Conservation (phyloP, 64 coral and sea anemone species). For the Actinia tenebrosa region DNA sequence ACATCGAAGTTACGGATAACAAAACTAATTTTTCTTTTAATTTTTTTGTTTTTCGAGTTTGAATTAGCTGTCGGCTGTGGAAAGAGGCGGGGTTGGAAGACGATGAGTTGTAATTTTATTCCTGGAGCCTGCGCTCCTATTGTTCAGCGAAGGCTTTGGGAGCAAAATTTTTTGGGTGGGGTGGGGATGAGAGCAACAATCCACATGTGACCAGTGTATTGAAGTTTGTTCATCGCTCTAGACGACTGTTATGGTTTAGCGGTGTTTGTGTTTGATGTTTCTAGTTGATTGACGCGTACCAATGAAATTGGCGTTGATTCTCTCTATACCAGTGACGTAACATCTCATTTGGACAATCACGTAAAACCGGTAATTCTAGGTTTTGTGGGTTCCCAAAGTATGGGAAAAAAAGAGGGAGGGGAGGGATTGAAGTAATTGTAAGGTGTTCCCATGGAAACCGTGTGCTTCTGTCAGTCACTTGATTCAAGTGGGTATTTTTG, state of each 20-base stretch:
- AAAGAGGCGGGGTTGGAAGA: too few species aligned
- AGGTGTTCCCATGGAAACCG: slow-evolving; percentile 24
- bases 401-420: neutral
- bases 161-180: neutral
- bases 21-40: too few species aligned
- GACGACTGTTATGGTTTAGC: neutral
- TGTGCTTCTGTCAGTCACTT: slow-evolving; percentile 29
- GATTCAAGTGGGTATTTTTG: slow-evolving; percentile 34
- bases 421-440: slow-evolving; percentile 5
- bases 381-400: slow-evolving; percentile 18
- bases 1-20: neutral
- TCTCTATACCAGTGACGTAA: neutral
- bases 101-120: too few species aligned
- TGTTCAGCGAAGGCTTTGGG: neutral
- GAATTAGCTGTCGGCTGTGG: too few species aligned
- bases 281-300: neutral
- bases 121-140: neutral
- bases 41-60: too few species aligned
- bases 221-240: neutral
- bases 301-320: neutral
- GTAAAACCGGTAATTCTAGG: neutral
- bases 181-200: neutral
- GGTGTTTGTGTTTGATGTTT: neutral
- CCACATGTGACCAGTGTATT: neutral
- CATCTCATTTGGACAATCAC: neutral